Evolutionary conservation across 2,113 vertebrate genomes (phyloP).

Genomic region (Stictonetta naevosa): DNA sequence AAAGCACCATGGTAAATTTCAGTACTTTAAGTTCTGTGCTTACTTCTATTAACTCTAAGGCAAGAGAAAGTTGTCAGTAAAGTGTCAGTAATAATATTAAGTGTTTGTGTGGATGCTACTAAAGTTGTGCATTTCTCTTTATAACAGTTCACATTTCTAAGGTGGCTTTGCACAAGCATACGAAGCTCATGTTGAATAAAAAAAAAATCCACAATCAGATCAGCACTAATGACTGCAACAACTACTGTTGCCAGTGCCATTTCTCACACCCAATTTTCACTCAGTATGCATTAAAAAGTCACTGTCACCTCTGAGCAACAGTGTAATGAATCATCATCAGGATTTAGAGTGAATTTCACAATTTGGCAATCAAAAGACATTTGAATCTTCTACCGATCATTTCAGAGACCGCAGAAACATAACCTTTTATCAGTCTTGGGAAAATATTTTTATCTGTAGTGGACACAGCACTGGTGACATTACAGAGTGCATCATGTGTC

Average conservation of each 20-base stretch:
- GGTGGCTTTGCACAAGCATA: background rate
- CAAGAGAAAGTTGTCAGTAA: background rate
- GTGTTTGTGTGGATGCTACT: background rate
- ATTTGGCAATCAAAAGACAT: background rate
- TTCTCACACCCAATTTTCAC: slow-evolving; percentile 45
- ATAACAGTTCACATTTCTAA: background rate
- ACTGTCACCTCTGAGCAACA: background rate
- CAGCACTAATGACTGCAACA: background rate
- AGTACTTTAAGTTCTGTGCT: background rate
- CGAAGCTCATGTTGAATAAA: background rate
- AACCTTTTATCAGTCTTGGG: background rate
- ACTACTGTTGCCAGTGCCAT: background rate
- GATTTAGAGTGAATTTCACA: background rate
- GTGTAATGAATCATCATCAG: background rate
- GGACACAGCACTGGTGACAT: background rate
- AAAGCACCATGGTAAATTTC: background rate
- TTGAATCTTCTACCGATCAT: background rate
- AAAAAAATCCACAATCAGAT: background rate
- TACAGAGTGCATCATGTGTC: background rate
- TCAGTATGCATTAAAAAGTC: background rate
- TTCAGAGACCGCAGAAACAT: background rate
- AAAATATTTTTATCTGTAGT: background rate
- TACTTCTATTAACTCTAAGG: background rate
- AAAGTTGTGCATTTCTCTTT: background rate
- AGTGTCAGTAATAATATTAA: background rate